These are phyloP conservation scores for Chaenodraco wilsoni DNA, from an alignment of 2,797 vertebrate species.

Conservation along the genomic window DNA sequence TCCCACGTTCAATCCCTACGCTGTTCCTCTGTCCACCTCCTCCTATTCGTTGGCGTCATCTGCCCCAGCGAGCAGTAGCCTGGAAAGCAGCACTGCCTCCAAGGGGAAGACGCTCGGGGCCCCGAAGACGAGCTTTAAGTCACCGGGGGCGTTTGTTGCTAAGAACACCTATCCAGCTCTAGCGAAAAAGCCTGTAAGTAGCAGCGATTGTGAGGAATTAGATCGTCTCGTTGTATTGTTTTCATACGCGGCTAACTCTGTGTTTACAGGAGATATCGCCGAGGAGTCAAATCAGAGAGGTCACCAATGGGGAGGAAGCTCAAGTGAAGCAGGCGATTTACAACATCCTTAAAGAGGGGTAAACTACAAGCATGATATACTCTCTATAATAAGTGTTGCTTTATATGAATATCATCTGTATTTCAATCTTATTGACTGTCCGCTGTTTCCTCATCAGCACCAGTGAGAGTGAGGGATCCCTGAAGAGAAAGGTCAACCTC, in stretches of 20 bases:
- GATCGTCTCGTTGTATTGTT: slow-evolving; percentile 17
- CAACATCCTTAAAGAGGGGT: slow-evolving; percentile 88
- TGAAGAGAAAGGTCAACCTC: slow-evolving; percentile 81
- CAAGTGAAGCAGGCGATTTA: slow-evolving; percentile 82
- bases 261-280: slow-evolving; percentile 86
- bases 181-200: slow-evolving; percentile 81
- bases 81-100: slow-evolving; percentile 65
- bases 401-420: neutral
- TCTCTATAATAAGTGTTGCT: neutral
- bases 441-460: slow-evolving; percentile 73
- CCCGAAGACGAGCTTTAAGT: slow-evolving; percentile 65
- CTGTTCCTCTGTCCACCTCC: slow-evolving; percentile 50
- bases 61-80: slow-evolving; percentile 46
- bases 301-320: slow-evolving; percentile 73
- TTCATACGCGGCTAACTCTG: slow-evolving; percentile 11
- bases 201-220: neutral
- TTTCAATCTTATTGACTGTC: slow-evolving; percentile 8
- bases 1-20: slow-evolving; percentile 73
- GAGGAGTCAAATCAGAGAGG: slow-evolving; percentile 79
- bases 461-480: slow-evolving; percentile 78
- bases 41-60: slow-evolving; percentile 35
- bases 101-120: slow-evolving; percentile 65
- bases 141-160: slow-evolving; percentile 68
- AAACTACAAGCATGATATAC: slow-evolving; percentile 22
- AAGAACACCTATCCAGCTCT: slow-evolving; percentile 69